These are phyloP conservation scores for Pelagia noctiluca DNA, from an alignment of 30 jellyfish, hydroid and myxozoan species.

Conservation along the genomic window DNA sequence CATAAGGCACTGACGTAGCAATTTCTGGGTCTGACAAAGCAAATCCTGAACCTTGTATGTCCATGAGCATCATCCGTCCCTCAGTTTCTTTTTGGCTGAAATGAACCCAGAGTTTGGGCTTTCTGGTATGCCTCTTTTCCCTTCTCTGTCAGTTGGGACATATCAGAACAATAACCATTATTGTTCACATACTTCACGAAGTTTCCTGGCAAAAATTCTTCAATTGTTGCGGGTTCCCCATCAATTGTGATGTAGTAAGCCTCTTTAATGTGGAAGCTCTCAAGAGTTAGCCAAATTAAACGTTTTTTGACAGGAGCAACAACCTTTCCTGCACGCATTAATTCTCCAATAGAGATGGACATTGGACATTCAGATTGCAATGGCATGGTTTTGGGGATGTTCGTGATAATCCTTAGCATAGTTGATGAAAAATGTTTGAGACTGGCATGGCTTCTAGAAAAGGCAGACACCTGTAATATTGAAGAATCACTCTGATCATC, in stretches of 20 bases:
- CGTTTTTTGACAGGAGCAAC: constrained; percentile 25
- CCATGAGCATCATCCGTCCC: no score
- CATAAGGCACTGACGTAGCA: no score
- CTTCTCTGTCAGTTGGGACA: not conserved
- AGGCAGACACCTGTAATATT: constrained; percentile 7
- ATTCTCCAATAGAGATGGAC: constrained; percentile 30
- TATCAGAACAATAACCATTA: constrained; percentile 14
- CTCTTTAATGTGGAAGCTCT: not conserved
- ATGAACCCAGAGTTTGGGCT: no score
- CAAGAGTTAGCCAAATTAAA: constrained; percentile 2
- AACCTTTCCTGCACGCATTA: constrained; percentile 42
- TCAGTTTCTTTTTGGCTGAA: no score
- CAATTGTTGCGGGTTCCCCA: constrained; percentile 5
- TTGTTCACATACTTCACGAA: constrained; percentile 12
- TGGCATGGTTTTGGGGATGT: not conserved
- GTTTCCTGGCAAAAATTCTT: not conserved
- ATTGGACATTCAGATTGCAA: not conserved
- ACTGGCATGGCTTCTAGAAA: not conserved
- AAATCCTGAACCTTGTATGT: no score
- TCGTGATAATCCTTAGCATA: not conserved
- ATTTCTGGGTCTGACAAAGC: no score
- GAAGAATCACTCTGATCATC: no score
- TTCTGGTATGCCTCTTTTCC: constrained; percentile 3
- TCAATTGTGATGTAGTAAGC: constrained; percentile 7
- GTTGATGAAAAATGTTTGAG: not conserved